phyloP scores from a whole-genome alignment of 2,888 invertebrate species.

The Cacoxenus indagator region DNA sequence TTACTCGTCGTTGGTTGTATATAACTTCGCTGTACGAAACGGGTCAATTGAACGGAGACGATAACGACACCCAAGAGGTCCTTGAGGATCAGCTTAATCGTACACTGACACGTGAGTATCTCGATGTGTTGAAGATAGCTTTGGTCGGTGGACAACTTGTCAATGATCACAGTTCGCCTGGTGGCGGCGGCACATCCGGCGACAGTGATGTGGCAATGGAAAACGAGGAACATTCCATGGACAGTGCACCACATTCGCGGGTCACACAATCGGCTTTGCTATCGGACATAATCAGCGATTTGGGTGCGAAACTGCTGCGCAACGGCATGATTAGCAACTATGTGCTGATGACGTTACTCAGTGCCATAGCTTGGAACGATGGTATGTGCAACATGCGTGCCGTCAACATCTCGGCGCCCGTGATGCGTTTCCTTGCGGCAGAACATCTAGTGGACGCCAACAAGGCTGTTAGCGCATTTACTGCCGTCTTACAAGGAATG shows the following conservation, averaged over 20 bases:
- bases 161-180: constrained; percentile 48
- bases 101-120: constrained; percentile 87
- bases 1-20: constrained; percentile 85
- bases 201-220: constrained; percentile 73
- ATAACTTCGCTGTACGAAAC: constrained; percentile 82
- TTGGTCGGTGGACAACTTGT: constrained; percentile 79
- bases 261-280: constrained; percentile 72
- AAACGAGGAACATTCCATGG: constrained; percentile 79
- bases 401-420: constrained; percentile 80
- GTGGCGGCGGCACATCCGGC: constrained; percentile 34
- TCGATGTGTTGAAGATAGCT: constrained; percentile 84
- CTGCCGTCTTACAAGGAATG: constrained; percentile 83
- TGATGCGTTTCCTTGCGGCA: constrained; percentile 77
- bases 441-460: constrained; percentile 77
- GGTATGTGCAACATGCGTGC: constrained; percentile 86
- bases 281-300: constrained; percentile 84
- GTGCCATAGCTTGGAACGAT: constrained; percentile 88
- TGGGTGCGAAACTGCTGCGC: constrained; percentile 81
- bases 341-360: constrained; percentile 76
- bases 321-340: constrained; percentile 77
- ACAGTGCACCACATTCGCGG: constrained; percentile 74
- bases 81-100: constrained; percentile 88
- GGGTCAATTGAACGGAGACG: constrained; percentile 83
- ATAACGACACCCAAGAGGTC: constrained; percentile 78
- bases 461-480: constrained; percentile 81